Evolutionary conservation across 2,888 invertebrate species (phyloP), one percentile per base, ranked within the genome.

Genomic region (Ganaspis brasiliensis): DNA sequence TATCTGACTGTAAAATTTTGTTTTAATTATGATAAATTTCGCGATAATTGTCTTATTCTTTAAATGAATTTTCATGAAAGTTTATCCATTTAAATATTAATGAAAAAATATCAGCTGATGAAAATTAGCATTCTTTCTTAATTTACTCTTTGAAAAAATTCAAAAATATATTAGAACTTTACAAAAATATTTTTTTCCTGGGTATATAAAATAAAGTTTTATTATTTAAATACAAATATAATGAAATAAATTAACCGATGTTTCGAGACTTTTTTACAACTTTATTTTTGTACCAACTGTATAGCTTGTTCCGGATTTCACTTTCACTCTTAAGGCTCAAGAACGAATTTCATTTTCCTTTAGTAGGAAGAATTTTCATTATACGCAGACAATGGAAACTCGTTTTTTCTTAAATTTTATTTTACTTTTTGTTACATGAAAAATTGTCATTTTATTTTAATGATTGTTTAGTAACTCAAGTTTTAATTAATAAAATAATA

Each of bases 251-350:
- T 16, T 19, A 16, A 19, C 16, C 19, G 52, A 52, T 52, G 19
- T 16, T 16, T 52, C 16, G 16, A n/a, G 24, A 24, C 40, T 45
- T 45, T 16, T 45, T 67, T 67, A 40, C 40, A 45, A 21, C 9
- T 45, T 67, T 9, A 45, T 40, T 45, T 45, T 67, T 24, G 24
- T 45, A 45, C 67, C 24, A 67, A 40, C 67, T 67, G 45, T 45
- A 67, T 24, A 40, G 67, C 67, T 67, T 67, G 40, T 67, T 67
- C 67, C 45, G 67, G 67, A 40, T 24, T 67, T 67, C n/a, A 67
- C 67, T 67, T 67, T 67, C 67, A 67, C 67, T 67, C 40, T 67
- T 24, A 67, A 67, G 45, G 45, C 40, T 63, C 40, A 63, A 14
- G 40, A 45, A 67, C 67, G 40, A 67, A 67, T 67, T 67, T 45